Percentiles rank a stretch among this genome's conserved stretches.
Conservation (phyloP, 2,113 vertebrate species). For the Psittacula cyanocephala region DNA sequence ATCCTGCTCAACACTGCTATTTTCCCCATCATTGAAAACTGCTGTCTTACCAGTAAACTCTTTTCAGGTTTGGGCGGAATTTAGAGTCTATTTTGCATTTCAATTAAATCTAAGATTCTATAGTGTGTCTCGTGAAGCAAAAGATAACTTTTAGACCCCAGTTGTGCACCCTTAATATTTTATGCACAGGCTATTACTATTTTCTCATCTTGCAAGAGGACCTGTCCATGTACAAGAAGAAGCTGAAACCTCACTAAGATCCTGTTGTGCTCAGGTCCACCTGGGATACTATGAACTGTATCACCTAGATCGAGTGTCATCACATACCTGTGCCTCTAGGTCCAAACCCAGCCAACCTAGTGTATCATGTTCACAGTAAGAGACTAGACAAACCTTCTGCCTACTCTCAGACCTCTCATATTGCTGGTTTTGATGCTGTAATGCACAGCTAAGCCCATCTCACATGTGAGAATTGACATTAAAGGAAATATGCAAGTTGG, state of each 20-base stretch:
- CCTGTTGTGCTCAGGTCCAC: neutral
- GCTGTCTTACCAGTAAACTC: neutral
- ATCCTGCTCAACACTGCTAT: fast-evolving
- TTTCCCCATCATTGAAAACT: neutral
- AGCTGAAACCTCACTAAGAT: neutral
- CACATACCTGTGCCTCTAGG: neutral
- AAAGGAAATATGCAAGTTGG: neutral
- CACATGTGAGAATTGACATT: neutral
- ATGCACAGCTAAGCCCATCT: neutral
- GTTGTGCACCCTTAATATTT: neutral
- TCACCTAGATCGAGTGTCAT: neutral
- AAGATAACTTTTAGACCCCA: neutral
- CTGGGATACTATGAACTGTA: neutral
- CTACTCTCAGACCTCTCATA: neutral
- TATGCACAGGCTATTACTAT: neutral
- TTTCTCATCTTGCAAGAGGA: neutral
- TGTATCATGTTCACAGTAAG: too few species aligned
- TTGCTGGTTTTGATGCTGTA: neutral
- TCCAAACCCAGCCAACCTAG: neutral
- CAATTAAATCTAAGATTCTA: neutral
- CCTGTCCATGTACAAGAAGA: neutral
- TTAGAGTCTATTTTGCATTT: neutral
- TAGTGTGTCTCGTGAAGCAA: neutral
- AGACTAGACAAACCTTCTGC: neutral
- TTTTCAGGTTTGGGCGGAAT: neutral